phyloP scores from a whole-genome alignment of 1,140 invertebrate species.

The Zaprionus tsacasi region DNA sequence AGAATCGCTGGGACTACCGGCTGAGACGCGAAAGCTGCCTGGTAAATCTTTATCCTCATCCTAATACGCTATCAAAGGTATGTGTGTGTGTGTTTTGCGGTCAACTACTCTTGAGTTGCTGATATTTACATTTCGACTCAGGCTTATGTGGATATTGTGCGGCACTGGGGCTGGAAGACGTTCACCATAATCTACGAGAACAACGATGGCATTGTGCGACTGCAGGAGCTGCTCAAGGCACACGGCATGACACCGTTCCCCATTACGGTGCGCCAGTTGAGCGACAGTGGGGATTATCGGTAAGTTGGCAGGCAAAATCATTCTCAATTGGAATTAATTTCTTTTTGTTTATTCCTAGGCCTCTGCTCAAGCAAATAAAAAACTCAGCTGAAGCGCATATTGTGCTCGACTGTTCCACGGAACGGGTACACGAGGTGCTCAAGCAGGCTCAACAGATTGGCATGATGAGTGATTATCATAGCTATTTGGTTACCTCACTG shows the following conservation, averaged over 20 bases:
- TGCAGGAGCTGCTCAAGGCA: conserved; percentile 96
- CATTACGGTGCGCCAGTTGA: conserved; percentile 91
- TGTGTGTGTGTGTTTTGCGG: conserved; percentile 17
- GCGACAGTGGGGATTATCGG: conserved; percentile 92
- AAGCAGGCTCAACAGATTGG: conserved; percentile 97
- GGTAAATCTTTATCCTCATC: conserved; percentile 97
- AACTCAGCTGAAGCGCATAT: conserved; percentile 95
- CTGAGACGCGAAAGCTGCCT: conserved; percentile 94
- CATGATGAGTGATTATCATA: conserved; percentile 97
- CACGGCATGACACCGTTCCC: conserved; percentile 93
- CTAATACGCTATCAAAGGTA: conserved; percentile 94
- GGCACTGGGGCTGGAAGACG: conserved; percentile 95
- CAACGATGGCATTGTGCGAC: conserved; percentile 95
- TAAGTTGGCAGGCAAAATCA: conserved; percentile 71
- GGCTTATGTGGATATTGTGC: conserved; percentile 96
- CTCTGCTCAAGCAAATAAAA: conserved; percentile 95
- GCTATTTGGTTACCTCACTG: conserved; percentile 95
- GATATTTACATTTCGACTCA: conserved; percentile 78
- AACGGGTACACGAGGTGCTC: conserved; percentile 92
- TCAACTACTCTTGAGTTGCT: conserved; percentile 21
- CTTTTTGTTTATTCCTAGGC: conserved; percentile 85
- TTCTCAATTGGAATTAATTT: not conserved
- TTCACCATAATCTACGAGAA: conserved; percentile 98
- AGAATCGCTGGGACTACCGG: conserved; percentile 96
- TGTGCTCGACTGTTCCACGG: conserved; percentile 94